A percentile compares a stretch with the other conserved stretches of the same genome.
phyloP scores from a whole-genome alignment of 1,140 invertebrate genomes.

The Drosophila setifemur region DNA sequence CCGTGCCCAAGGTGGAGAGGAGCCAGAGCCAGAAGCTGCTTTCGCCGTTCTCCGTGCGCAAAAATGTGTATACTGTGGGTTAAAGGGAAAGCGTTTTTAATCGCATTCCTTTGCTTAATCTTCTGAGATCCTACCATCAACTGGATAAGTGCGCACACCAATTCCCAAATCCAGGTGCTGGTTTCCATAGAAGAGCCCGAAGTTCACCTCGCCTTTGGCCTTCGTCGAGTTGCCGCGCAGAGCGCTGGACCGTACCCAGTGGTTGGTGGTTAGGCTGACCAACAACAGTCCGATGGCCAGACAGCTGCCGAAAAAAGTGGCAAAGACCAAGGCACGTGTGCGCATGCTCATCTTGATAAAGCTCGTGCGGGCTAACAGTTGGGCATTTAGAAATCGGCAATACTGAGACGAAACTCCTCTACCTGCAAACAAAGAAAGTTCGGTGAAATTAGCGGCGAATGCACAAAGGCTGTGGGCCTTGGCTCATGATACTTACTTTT shows the following conservation, averaged over 20 bases:
- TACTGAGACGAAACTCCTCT: background rate
- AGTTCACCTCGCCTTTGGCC: constrained; percentile 90
- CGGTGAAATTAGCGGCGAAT: background rate
- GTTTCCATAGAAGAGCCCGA: constrained; percentile 92
- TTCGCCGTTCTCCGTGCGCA: constrained; percentile 66
- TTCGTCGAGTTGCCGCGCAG: constrained; percentile 87
- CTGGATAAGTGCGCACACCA: constrained; percentile 86
- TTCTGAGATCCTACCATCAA: constrained; percentile 56
- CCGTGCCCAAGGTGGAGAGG: constrained; percentile 72
- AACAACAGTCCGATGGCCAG: constrained; percentile 91
- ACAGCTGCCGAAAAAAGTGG: constrained; percentile 93
- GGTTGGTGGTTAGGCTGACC: constrained; percentile 92
- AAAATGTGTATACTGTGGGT: constrained; percentile 62
- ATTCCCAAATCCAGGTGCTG: constrained; percentile 92
- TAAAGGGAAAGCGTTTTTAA: background rate
- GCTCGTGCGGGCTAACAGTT: constrained; percentile 7
- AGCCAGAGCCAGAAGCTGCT: constrained; percentile 80
- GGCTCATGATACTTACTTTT: background rate
- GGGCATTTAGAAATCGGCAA: constrained; percentile 3
- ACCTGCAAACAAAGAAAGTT: constrained; percentile 39
- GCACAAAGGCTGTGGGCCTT: background rate
- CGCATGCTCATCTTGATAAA: constrained; percentile 72
- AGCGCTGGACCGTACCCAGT: constrained; percentile 92
- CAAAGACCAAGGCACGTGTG: constrained; percentile 87
- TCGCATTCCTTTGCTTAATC: background rate